Percentiles rank a stretch among this genome's conserved stretches.
Conservation (phyloP, 2,113 vertebrate species). For the Gallinago undulata region DNA sequence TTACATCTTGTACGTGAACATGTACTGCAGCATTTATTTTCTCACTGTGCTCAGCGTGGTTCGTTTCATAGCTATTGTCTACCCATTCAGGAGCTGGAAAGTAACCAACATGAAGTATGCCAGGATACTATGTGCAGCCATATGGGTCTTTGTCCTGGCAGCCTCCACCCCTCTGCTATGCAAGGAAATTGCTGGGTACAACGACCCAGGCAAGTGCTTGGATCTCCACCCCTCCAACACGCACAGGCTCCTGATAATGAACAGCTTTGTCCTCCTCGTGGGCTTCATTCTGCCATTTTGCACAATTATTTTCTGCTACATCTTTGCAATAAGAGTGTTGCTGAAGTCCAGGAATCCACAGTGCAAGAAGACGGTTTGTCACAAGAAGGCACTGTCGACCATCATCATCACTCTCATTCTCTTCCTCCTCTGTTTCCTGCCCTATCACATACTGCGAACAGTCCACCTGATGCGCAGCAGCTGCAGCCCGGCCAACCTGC, state of each 20-base stretch:
- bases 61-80: conserved; percentile 72
- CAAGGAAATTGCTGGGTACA: not conserved
- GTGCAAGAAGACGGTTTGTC: not conserved
- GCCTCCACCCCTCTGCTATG: conserved; percentile 40
- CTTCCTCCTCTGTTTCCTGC: conserved; percentile 80
- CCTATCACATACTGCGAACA: conserved; percentile 76
- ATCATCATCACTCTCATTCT: conserved; percentile 72
- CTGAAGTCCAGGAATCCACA: conserved; percentile 6
- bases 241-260: conserved; percentile 34
- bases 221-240: conserved; percentile 49
- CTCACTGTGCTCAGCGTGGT: conserved; percentile 74
- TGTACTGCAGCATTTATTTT: conserved; percentile 84
- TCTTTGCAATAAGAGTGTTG: conserved; percentile 69
- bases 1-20: conserved; percentile 78
- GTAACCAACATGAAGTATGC: conserved; percentile 44
- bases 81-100: conserved; percentile 56
- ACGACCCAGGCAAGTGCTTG: conserved; percentile 47
- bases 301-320: conserved; percentile 73
- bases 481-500: not conserved
- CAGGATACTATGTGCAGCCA: conserved; percentile 45
- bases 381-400: conserved; percentile 72
- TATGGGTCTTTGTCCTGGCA: conserved; percentile 70
- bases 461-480: conserved; percentile 29
- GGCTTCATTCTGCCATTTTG: conserved; percentile 76
- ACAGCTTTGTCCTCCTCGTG: conserved; percentile 54